phyloP scores from a whole-genome alignment of 2,113 vertebrate genomes.

The Podarcis muralis region DNA sequence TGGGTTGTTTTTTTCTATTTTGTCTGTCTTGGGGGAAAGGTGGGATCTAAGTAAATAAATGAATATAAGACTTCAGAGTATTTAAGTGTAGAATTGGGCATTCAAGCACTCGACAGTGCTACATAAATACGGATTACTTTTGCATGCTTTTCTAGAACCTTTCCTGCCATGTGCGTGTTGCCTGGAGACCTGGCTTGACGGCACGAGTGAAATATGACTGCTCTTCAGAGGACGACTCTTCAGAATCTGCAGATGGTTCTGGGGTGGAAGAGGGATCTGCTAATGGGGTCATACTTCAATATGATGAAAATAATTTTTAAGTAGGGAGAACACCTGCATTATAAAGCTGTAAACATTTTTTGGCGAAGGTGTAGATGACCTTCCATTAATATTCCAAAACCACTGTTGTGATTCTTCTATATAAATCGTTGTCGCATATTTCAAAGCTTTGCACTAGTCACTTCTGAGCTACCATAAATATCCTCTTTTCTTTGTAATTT shows the following conservation, averaged over 20 bases:
- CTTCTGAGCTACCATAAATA: slow-evolving; percentile 2
- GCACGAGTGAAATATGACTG: slow-evolving; percentile 73
- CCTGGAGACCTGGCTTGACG: slow-evolving; percentile 65
- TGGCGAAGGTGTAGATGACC: neutral
- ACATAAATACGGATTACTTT: neutral
- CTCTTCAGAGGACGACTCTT: neutral
- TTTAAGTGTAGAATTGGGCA: no score
- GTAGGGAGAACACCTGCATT: neutral
- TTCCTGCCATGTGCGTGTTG: slow-evolving; percentile 69
- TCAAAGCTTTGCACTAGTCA: neutral
- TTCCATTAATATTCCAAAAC: neutral
- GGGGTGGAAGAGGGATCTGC: slow-evolving; percentile 57
- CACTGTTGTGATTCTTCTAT: neutral
- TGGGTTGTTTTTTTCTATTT: no score
- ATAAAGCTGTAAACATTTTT: neutral
- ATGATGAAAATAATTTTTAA: slow-evolving; percentile 41
- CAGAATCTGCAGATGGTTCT: slow-evolving; percentile 49
- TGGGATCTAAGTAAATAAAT: no score
- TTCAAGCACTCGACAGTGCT: no score
- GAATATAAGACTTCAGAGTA: no score
- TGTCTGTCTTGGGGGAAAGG: no score
- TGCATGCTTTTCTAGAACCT: slow-evolving; percentile 67
- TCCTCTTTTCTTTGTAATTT: neutral
- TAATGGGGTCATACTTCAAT: neutral
- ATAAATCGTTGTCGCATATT: accelerated